These are phyloP conservation scores for Apostichopus leukothele DNA, from an alignment of 53 echinoderm and acorn worm genomes.

Conservation along the genomic window DNA sequence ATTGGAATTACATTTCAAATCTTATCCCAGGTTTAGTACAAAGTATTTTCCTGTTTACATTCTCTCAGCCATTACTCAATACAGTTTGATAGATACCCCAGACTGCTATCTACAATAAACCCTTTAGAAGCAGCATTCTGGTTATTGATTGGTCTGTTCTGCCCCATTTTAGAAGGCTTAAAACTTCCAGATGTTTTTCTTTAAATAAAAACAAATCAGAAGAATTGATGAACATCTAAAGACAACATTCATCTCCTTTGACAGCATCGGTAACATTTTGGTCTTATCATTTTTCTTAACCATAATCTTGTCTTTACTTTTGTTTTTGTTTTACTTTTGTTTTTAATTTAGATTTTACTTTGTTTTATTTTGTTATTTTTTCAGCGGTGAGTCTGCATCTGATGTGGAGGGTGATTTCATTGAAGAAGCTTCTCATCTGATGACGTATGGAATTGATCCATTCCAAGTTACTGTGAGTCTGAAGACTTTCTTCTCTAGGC, in stretches of 20 bases:
- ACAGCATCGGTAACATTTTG: neutral
- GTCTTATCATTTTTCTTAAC: neutral
- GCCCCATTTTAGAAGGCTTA: no score
- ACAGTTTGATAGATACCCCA: no score
- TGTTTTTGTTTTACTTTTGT: no score
- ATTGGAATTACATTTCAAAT: no score
- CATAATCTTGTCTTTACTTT: neutral
- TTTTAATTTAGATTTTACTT: neutral
- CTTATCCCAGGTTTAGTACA: no score
- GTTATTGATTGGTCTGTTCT: no score
- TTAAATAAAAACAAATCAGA: neutral
- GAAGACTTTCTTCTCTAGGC: neutral
- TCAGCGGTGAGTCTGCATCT: constrained; percentile 68
- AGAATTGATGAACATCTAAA: constrained; percentile 3
- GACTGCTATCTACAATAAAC: no score
- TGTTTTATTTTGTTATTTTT: neutral
- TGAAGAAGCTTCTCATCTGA: constrained; percentile 74
- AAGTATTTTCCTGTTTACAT: neutral
- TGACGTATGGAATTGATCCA: constrained; percentile 96
- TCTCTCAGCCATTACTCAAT: neutral
- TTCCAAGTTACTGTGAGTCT: constrained; percentile 86
- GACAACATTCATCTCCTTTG: neutral
- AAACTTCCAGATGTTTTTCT: no score
- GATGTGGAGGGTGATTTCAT: constrained; percentile 84
- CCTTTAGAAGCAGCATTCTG: no score